Base-by-base conservation (phyloP, 2,888 invertebrate species). In the Hemicrepidius hirtus region DNA sequence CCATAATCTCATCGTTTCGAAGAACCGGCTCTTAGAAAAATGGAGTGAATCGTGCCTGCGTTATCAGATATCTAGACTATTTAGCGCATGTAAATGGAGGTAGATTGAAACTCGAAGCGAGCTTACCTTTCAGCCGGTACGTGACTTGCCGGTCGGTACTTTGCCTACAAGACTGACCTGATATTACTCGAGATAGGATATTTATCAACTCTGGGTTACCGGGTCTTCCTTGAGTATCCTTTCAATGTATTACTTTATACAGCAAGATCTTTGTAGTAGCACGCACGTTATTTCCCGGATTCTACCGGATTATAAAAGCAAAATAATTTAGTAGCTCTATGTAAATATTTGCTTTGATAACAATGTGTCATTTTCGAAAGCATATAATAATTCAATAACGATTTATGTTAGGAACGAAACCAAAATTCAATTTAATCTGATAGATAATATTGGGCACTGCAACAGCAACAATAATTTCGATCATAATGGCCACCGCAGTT, bases 31-130 rank as follows among this genome's bases (percentile, higher is more conserved):
- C 20, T 18, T 35, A 35, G 60, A 66, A 71, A 71, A 71, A 72
- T 60, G 67, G 50, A 73, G 53, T 73, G 57, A 69, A 69, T 73
- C 68, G 73, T 69, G 73, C 69, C 50, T 24, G 46, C 24, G 32
- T 68, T 74, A 74, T 71, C 74, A 64, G 74, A 68, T 59, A 73
- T 65, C 68, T 64, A 53, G 35, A 71, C 71, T 69, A 76, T 71
- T 76, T 74, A 74, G 74, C 74, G 69, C 76, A 76, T 76, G 76
- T 74, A 74, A 76, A 76, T 72, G 74, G 60, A 69, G 68, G 69
- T 53, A 69, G 75, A 74, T 72, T 70, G 68, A 71, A 75, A 71
- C 57, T 68, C 32, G 68, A 64, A 40, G 41, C 70, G 35, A 66
- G 68, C 70, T 71, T 72, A 65, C 73, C 55, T 65, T 73, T 55